Evolutionary conservation across 2,797 vertebrate species (phyloP), one percentile per base, ranked within the genome.

Genomic region (Xenops minutus): DNA sequence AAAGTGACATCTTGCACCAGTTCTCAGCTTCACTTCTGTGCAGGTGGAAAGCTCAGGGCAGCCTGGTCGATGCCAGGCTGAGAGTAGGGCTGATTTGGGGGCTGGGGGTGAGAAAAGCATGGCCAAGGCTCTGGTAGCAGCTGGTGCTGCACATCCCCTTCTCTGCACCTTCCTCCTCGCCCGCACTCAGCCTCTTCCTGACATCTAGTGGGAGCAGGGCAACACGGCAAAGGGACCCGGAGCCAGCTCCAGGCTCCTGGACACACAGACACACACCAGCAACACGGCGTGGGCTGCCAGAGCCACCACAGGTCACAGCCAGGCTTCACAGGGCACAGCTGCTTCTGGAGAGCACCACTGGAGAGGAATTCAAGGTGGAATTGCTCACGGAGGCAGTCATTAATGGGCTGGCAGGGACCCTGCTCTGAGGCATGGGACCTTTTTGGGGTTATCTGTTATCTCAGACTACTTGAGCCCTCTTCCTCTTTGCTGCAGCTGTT

Each of bases 191-290:
- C 92, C 92, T 78, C 79, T 17, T 94, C 88, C 32, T 96, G 96
- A 95, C 97, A 96, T 27, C 97, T 97, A 96, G 97, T 85, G 97
- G 97, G 93, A 96, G 61, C 61, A 39, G 72, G 41, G 15, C 36
- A 64, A 2, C 75, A 80, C 21, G 43, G 81, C 95, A 92, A 14
- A 81, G 81, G 34, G 21, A 78, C 17, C 22, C 2, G 1, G 6
- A 4, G 24, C 3, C 82, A 79, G 87, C 59, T 23, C 37, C 75
- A 12, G 32, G 2, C 37, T 82, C 34, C 56, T 0, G 1, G 73
- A 37, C 48, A 66, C 49, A 11, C 17, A 19, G 37, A 43, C 55
- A 36, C 12, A 0, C 3, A 0, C 9, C 24, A 12, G 44, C 22
- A 10, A 59, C 44, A 18, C 19, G 26, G 16, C 12, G 34, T 9